Percentiles rank a stretch among this genome's conserved stretches.
phyloP scores from a whole-genome alignment of 1,140 invertebrate genomes.

The Trichonephila clavata region DNA sequence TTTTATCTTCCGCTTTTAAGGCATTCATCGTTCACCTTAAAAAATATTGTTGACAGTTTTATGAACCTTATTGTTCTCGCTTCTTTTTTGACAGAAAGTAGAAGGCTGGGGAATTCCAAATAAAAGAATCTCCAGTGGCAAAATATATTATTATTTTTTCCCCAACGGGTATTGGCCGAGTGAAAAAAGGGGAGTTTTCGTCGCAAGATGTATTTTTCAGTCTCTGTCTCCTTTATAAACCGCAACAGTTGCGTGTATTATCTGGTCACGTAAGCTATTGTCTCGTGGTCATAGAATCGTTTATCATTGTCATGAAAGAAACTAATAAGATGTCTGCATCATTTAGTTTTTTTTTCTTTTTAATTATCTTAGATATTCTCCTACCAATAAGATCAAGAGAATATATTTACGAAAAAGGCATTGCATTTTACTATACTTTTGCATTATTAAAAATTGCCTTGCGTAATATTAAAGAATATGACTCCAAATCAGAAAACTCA shows the following conservation, averaged over 20 bases:
- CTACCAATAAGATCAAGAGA: too few relatives aligned
- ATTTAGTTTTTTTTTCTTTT: too few relatives aligned
- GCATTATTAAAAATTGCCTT: too few relatives aligned
- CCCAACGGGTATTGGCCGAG: not conserved
- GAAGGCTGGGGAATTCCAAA: not conserved
- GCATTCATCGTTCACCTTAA: not conserved
- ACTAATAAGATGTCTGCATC: not conserved
- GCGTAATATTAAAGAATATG: too few relatives aligned
- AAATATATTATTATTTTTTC: not conserved
- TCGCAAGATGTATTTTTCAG: not conserved
- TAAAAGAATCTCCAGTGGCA: not conserved
- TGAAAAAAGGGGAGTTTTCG: not conserved
- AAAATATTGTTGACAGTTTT: constrained; percentile 32
- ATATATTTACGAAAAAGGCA: too few relatives aligned
- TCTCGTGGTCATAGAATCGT: not conserved
- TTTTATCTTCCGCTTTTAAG: not conserved
- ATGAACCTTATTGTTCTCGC: constrained; percentile 16
- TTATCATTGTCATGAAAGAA: not conserved
- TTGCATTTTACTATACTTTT: too few relatives aligned
- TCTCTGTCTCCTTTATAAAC: not conserved
- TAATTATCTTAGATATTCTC: too few relatives aligned
- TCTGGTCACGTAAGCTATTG: not conserved
- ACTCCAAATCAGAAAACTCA: too few relatives aligned
- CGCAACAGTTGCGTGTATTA: not conserved
- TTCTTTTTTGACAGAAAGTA: not conserved